Evolutionary conservation across 2,888 invertebrate species (phyloP), one percentile per base, ranked within the genome.

Genomic region (Lithophane socia): DNA sequence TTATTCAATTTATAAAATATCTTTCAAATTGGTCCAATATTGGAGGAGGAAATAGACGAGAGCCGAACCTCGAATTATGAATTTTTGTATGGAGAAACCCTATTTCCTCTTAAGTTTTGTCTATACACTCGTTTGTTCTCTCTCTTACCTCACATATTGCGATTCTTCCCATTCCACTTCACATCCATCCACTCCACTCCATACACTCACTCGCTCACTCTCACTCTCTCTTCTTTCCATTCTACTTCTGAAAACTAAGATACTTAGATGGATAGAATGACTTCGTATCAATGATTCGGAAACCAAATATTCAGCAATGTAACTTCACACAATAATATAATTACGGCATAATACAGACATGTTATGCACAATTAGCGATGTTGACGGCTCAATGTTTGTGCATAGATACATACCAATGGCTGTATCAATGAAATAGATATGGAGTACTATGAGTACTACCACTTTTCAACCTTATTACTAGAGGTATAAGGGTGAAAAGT

Each of bases 371-470:
- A 77, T 77, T 37, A 77, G 47, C 7, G 37, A 63, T n/a, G 60
- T 47, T 37, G 47, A 42, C 37, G 29, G n/a, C 37, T 56, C 54
- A 29, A n/a, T 64, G 56, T 68, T 49, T 63, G 54, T 56, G n/a
- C 21, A 24, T 21, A 73, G n/a, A 24, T 49, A 29, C 16, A 29
- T 66, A 61, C 13, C 47, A 37, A 58, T 42, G 60, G 8, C 2
- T 18, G 24, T 42, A 42, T 60, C 68, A 73, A 44, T 83, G 68
- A 68, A 77, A 78, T 61, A 66, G 78, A 83, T 83, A 83, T 56
- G 60, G 10, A 13, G 5, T 79, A 44, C 3, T 60, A 3, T 29
- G 21, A 44, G n/a, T 24, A 8, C 24, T 18, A 24, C 18, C 18
- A 44, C 9, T 24, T 47, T 47, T 44, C 24, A 24, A 24, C 24